A percentile compares a stretch with the other conserved stretches of the same genome.
These are phyloP conservation scores for Dreissena polymorpha DNA, from an alignment of 1,140 invertebrate species.

Conservation along the genomic window DNA sequence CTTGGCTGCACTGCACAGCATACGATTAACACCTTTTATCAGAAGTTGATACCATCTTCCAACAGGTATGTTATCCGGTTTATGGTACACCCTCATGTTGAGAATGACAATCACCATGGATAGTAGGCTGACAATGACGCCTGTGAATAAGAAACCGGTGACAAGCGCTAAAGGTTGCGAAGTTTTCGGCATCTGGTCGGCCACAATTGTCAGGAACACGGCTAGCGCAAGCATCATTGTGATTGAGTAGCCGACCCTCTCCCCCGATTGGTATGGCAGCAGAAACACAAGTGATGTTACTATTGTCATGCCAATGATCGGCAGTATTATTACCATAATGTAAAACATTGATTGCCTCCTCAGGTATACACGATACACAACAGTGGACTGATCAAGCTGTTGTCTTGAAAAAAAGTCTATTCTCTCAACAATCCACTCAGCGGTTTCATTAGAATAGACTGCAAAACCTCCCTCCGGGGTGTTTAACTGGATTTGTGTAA, in stretches of 20 bases:
- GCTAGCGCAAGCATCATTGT: slow-evolving; percentile 29
- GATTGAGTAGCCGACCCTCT: slow-evolving; percentile 37
- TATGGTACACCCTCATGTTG: background rate
- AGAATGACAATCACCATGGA: background rate
- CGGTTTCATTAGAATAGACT: background rate
- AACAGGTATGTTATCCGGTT: no score
- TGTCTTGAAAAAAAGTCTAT: background rate
- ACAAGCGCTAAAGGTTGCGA: slow-evolving; percentile 30
- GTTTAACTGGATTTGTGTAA: background rate
- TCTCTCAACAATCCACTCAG: slow-evolving; percentile 1
- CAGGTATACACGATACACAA: background rate
- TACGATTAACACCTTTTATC: no score
- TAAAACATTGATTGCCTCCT: slow-evolving; percentile 24
- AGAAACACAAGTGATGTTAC: slow-evolving; percentile 32
- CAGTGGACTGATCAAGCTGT: background rate
- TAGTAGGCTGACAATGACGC: background rate
- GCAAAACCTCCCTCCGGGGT: background rate
- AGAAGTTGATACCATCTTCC: no score
- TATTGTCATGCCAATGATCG: slow-evolving; percentile 2
- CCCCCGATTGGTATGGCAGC: slow-evolving; percentile 38
- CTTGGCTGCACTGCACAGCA: no score
- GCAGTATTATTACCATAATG: slow-evolving; percentile 34
- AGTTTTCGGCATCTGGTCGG: slow-evolving; percentile 29
- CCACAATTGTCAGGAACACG: slow-evolving; percentile 41
- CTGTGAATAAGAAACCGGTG: background rate